Conservation (phyloP, 1,140 invertebrate genomes). For the Hylaeus volcanicus region DNA sequence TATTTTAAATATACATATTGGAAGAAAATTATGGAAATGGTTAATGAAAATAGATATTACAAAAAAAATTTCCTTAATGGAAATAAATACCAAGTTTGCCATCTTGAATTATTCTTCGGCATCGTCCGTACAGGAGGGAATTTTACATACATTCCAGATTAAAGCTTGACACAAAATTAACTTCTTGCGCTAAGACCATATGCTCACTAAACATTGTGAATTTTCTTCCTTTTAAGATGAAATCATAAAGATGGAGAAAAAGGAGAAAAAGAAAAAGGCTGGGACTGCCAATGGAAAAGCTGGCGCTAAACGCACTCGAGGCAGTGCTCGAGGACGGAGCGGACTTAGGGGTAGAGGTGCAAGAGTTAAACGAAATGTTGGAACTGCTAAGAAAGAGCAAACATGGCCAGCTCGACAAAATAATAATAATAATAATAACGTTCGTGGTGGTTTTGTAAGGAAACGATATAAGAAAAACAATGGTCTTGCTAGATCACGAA, state of each 20-base stretch:
- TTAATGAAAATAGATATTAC: slow-evolving; percentile 18
- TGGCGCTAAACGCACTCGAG: slow-evolving; percentile 48
- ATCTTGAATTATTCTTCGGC: slow-evolving; percentile 23
- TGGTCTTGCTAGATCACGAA: slow-evolving; percentile 63
- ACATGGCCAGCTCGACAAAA: slow-evolving; percentile 48
- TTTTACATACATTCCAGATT: slow-evolving; percentile 45
- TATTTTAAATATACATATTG: slow-evolving; percentile 1
- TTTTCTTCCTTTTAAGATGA: slow-evolving; percentile 81
- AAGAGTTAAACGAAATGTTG: slow-evolving; percentile 51
- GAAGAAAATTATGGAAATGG: slow-evolving; percentile 27
- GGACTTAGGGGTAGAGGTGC: slow-evolving; percentile 56
- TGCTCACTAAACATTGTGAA: slow-evolving; percentile 71
- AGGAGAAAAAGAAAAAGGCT: slow-evolving; percentile 77
- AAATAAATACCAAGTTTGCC: slow-evolving; percentile 19
- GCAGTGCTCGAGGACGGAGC: slow-evolving; percentile 47
- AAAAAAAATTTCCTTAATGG: slow-evolving; percentile 14
- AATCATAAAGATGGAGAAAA: slow-evolving; percentile 79
- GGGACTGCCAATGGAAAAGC: slow-evolving; percentile 63
- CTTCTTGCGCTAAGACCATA: slow-evolving; percentile 59
- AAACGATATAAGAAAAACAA: slow-evolving; percentile 71
- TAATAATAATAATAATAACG: slow-evolving; percentile 29
- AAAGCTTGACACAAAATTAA: slow-evolving; percentile 50
- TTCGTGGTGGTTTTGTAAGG: slow-evolving; percentile 66
- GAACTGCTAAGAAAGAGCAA: slow-evolving; percentile 55
- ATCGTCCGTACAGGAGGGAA: slow-evolving; percentile 24